These are phyloP conservation scores for Drosophila prolongata DNA, from an alignment of 2,888 invertebrate genomes.

Conservation along the genomic window DNA sequence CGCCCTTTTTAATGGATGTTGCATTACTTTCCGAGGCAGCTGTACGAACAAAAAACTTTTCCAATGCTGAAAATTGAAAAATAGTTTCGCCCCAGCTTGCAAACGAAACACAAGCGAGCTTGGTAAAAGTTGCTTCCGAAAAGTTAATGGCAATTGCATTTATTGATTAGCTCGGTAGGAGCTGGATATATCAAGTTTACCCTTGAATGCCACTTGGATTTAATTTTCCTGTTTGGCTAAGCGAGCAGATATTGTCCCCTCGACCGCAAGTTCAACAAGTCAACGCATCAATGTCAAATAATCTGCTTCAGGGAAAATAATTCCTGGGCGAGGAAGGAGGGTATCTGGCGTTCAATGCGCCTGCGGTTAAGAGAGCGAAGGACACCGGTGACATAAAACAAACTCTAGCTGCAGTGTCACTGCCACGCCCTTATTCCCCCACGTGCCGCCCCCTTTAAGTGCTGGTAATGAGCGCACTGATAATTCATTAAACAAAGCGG, in stretches of 20 bases:
- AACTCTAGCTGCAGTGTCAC: conserved; percentile 48
- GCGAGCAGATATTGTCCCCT: conserved; percentile 20
- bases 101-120: conserved; percentile 19
- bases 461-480: conserved; percentile 65
- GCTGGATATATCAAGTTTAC: conserved; percentile 11
- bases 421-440: conserved; percentile 40
- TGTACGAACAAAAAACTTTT: conserved; percentile 48
- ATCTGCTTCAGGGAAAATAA: conserved; percentile 23
- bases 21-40: conserved; percentile 61
- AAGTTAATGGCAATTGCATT: conserved; percentile 46
- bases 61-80: conserved; percentile 64
- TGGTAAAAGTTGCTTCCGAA: conserved; percentile 44
- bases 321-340: neutral
- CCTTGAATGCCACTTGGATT: conserved; percentile 21
- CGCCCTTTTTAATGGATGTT: conserved; percentile 67
- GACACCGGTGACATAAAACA: conserved; percentile 43
- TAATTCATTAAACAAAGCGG: conserved; percentile 60
- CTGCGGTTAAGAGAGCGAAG: conserved; percentile 45
- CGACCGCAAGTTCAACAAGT: conserved; percentile 48
- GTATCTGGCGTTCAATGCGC: conserved; percentile 19
- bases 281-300: conserved; percentile 62
- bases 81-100: conserved; percentile 52
- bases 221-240: conserved; percentile 23
- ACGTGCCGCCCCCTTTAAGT: conserved; percentile 31
- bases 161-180: conserved; percentile 57